A percentile compares a stretch with the other conserved stretches of the same genome.
phyloP scores from a whole-genome alignment of 2,888 invertebrate genomes.

The Leptopilina myrica region DNA sequence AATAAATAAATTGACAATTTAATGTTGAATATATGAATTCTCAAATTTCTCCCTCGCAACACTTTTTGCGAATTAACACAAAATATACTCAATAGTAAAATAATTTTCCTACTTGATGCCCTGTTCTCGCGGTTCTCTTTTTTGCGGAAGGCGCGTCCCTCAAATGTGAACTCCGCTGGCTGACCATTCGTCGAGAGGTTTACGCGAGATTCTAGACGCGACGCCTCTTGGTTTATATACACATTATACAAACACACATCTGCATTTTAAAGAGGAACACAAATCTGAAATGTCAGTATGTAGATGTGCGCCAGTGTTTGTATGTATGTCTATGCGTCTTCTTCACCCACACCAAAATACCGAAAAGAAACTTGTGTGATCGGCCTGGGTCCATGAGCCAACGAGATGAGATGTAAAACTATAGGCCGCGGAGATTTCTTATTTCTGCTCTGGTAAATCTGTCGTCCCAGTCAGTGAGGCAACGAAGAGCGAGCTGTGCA shows the following conservation, averaged over 20 bases:
- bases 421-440: conserved; percentile 70
- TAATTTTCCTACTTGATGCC: conserved; percentile 22
- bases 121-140: no score
- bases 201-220: conserved; percentile 33
- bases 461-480: conserved; percentile 75
- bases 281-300: neutral
- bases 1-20: no score
- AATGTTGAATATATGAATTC: no score
- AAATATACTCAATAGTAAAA: neutral
- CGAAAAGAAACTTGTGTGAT: neutral
- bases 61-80: no score
- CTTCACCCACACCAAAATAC: conserved; percentile 15
- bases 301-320: neutral
- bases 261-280: conserved; percentile 35
- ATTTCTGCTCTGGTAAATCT: conserved; percentile 76
- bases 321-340: no score
- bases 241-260: conserved; percentile 21
- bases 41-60: no score
- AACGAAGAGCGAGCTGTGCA: conserved; percentile 72
- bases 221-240: conserved; percentile 46
- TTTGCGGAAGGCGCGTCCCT: conserved; percentile 49
- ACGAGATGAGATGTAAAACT: conserved; percentile 55
- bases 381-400: conserved; percentile 34
- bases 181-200: conserved; percentile 52
- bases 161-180: conserved; percentile 43